Evolutionary conservation across 2,888 invertebrate genomes (phyloP), one percentile per base, ranked within the genome.

Genomic region (Himalopsyche japonica): DNA sequence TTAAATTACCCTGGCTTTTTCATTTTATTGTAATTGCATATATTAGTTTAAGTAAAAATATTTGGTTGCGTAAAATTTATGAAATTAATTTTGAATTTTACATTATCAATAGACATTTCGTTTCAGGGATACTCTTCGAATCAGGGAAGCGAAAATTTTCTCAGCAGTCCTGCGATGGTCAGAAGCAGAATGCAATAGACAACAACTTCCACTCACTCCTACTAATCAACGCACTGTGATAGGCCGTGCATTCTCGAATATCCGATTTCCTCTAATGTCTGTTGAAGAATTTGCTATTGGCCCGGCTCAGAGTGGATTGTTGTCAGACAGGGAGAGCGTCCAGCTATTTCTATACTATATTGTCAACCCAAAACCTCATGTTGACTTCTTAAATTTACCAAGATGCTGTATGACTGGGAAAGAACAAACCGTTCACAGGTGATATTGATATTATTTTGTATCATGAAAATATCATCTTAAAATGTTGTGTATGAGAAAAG

Each of bases 231-330:
- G 96, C 86, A 90, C 91, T 84, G 94, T 95, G 0, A 90, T 97
- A 0, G 96, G 95, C 0, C 89, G 93, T 80, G 95, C 96, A 0
- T 93, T 97, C 87, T 93, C 94, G 49, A 93, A 96, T 0, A 95
- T 97, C 82, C 91, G 97, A 34, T 97, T 97, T 89, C 97, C 97
- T 0, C 90, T 97, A 30, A 97, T 97, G 97, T 95, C 95, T 0
- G 95, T 96, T 0, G 96, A 97, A 89, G 97, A 97, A 89, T 97
- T 97, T 89, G 96, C 96, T 0, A 93, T 94, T 89, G 95, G 95
- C 0, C 95, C 95, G 0, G 95, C 96, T 0, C 95, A 95, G 88
- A 95, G 95, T 87, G 95, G 95, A 0, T 91, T 97, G 37, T 91
- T 97, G 0, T 94, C 95, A 79, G 96, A 97, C 88, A 90, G 95